Evolutionary conservation across 2,888 invertebrate species (phyloP).

Genomic region (Melipona bicolor): DNA sequence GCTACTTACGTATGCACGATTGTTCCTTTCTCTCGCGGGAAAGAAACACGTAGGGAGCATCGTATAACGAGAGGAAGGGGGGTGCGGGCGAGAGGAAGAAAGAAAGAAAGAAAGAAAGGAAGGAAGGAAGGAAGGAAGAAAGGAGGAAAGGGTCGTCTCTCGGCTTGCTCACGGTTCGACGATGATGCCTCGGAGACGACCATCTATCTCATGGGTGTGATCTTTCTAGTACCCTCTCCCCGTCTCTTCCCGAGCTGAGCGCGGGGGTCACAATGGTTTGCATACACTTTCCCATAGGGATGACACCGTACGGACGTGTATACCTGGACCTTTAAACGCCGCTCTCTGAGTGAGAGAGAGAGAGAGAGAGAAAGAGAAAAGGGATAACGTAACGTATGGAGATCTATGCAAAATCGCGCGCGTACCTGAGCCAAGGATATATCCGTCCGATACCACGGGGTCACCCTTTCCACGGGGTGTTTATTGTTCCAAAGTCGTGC

Average conservation of each 20-base stretch:
- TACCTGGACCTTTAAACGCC: conserved; percentile 83
- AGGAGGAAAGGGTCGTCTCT: conserved; percentile 35
- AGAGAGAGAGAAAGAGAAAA: conserved; percentile 33
- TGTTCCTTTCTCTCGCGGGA: conserved; percentile 64
- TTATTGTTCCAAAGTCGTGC: conserved; percentile 81
- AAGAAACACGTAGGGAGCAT: conserved; percentile 12
- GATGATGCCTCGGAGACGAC: conserved; percentile 66
- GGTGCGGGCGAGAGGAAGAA: not conserved
- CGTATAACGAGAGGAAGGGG: conserved; percentile 17
- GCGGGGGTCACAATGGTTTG: conserved; percentile 83
- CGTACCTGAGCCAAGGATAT: conserved; percentile 80
- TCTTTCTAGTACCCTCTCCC: conserved; percentile 71
- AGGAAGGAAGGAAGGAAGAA: conserved; percentile 57
- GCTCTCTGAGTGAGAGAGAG: not conserved
- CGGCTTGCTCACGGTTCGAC: conserved; percentile 68
- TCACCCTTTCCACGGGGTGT: conserved; percentile 68
- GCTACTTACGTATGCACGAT: conserved; percentile 80
- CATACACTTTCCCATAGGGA: conserved; percentile 84
- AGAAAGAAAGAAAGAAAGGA: conserved; percentile 53
- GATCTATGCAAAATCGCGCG: conserved; percentile 83
- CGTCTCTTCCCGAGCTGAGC: conserved; percentile 49
- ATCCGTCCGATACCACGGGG: conserved; percentile 73
- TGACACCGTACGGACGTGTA: conserved; percentile 80
- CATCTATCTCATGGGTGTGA: conserved; percentile 83
- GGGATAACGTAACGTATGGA: conserved; percentile 80